These are phyloP conservation scores for Phortica magna DNA, from an alignment of 2,888 invertebrate genomes.

Conservation along the genomic window DNA sequence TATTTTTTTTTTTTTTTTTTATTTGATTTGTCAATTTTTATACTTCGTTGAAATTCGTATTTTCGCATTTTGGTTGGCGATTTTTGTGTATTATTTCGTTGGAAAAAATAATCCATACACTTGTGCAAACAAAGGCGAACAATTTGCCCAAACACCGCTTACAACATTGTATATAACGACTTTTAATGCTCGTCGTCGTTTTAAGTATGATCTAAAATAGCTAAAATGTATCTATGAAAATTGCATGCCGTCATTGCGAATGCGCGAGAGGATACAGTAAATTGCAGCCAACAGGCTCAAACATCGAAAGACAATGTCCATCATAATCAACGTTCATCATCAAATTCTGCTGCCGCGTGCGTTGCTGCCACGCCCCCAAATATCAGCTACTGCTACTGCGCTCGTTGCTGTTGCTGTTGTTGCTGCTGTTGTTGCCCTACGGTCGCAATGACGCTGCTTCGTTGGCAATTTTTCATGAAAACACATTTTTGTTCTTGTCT, in stretches of 20 bases:
- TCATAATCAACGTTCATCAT: conserved; percentile 64
- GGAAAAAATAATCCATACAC: not conserved
- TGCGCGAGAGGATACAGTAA: conserved; percentile 53
- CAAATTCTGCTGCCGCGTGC: conserved; percentile 62
- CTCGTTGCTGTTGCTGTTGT: conserved; percentile 14
- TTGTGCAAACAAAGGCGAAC: not conserved
- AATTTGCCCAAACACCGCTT: no score
- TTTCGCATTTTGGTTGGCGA: conserved; percentile 45
- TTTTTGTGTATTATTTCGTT: conserved; percentile 8
- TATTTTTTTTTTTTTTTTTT: not conserved
- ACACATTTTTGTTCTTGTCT: conserved; percentile 7
- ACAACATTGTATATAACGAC: not conserved
- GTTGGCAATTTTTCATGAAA: conserved; percentile 68
- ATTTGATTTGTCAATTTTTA: not conserved
- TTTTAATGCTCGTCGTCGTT: not conserved
- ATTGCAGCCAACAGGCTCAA: conserved; percentile 47
- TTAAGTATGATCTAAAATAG: not conserved
- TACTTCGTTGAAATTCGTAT: not conserved
- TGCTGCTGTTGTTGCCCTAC: conserved; percentile 32
- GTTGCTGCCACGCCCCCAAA: conserved; percentile 65
- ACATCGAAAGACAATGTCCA: conserved; percentile 61
- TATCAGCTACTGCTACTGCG: conserved; percentile 60
- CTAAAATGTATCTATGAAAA: conserved; percentile 27
- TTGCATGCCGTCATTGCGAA: conserved; percentile 21
- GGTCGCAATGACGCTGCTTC: conserved; percentile 27